These are phyloP conservation scores for Panurus biarmicus DNA, from an alignment of 2,113 vertebrate species.

Conservation along the genomic window DNA sequence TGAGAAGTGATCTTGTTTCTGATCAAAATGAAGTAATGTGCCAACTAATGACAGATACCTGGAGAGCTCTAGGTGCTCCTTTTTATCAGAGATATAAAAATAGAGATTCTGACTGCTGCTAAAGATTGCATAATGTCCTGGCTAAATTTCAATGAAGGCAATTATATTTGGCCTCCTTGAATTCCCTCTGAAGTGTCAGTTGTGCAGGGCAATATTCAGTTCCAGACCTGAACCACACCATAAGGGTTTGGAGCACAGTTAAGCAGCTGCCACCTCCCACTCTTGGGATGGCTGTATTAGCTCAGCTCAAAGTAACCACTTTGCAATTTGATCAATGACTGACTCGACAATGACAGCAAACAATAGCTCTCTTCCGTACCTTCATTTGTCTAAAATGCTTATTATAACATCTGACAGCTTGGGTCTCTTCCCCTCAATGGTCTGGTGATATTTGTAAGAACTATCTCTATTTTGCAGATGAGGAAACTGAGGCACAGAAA, in stretches of 20 bases:
- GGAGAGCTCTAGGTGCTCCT: background rate
- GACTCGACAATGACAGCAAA: background rate
- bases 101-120: background rate
- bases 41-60: slow-evolving; percentile 1
- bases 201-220: background rate
- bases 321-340: background rate
- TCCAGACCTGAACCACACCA: background rate
- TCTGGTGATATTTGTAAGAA: background rate
- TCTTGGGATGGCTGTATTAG: background rate
- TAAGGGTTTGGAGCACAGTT: background rate
- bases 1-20: slow-evolving; percentile 4
- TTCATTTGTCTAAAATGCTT: background rate
- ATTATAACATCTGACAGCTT: background rate
- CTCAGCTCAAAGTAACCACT: background rate
- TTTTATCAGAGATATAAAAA: background rate
- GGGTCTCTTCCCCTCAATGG: background rate
- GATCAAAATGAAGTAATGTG: background rate
- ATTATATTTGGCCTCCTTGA: slow-evolving; percentile 5
- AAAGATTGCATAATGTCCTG: background rate
- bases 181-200: background rate
- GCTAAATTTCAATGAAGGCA: background rate
- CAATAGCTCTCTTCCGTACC: background rate
- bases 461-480: background rate
- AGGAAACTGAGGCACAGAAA: slow-evolving; percentile 4
- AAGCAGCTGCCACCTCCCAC: background rate